phyloP scores from a whole-genome alignment of 2,888 invertebrate species.

The Tachina grossa region DNA sequence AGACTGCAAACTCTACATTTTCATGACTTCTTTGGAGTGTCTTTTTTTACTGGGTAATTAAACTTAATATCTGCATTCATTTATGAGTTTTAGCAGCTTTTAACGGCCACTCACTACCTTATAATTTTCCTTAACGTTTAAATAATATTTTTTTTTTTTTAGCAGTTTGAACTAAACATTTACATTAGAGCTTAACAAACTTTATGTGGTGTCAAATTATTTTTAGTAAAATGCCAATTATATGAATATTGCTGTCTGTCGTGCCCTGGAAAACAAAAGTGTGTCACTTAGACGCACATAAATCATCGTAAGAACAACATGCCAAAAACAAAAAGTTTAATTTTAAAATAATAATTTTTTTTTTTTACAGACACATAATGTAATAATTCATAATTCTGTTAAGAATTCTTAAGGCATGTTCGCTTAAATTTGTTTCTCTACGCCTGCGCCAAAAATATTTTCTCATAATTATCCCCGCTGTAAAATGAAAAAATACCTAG shows the following conservation, averaged over 20 bases:
- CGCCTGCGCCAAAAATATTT: conserved; percentile 47
- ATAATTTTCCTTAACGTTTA: not conserved
- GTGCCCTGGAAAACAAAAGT: conserved; percentile 32
- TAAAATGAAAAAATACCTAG: not conserved
- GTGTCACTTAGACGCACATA: conserved; percentile 57
- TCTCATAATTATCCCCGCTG: conserved; percentile 55
- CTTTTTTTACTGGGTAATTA: no score
- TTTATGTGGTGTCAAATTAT: conserved; percentile 51
- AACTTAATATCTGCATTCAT: not conserved
- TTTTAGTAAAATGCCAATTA: conserved; percentile 68
- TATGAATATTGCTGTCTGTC: conserved; percentile 2
- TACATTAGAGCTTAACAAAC: not conserved
- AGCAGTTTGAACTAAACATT: not conserved
- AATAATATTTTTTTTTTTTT: not conserved
- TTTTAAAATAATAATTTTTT: conserved; percentile 34
- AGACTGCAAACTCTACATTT: no score
- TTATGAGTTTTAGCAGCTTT: not conserved
- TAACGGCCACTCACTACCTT: not conserved
- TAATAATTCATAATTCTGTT: conserved; percentile 54
- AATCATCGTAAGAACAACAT: conserved; percentile 44
- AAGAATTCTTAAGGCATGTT: conserved; percentile 27
- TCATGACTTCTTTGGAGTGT: no score
- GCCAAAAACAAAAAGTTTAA: conserved; percentile 13
- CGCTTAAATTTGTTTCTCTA: conserved; percentile 24
- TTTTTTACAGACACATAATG: conserved; percentile 30